Evolutionary conservation across 37 sponge, comb jelly and placozoan species (phyloP).

Genomic region (Ianthella basta): DNA sequence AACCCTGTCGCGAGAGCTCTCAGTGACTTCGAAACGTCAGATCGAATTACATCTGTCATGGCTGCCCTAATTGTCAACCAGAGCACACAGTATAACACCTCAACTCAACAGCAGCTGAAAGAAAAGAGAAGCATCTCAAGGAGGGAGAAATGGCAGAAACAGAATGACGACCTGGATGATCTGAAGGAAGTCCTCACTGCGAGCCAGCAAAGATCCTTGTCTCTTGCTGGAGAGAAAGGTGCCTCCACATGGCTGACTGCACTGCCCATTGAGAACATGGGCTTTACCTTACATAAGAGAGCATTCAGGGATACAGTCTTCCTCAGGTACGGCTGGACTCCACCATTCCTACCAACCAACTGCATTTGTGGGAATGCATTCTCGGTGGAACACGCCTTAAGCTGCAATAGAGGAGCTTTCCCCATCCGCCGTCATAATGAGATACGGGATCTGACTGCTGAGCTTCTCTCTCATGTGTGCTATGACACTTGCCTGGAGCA

Average conservation of each 20-base stretch:
- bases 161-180: not conserved
- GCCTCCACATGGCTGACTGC: conserved; percentile 16
- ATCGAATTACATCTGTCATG: too few species aligned
- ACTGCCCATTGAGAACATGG: not conserved
- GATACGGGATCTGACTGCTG: conserved; percentile 2
- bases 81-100: not conserved
- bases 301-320: not conserved
- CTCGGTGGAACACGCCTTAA: conserved; percentile 3
- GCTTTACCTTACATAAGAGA: not conserved
- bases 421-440: conserved; percentile 25
- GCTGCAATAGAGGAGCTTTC: conserved; percentile 4
- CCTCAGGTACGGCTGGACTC: conserved; percentile 15
- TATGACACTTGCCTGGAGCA: conserved; percentile 10
- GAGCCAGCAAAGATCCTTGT: not conserved
- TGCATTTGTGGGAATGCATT: not conserved
- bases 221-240: conserved; percentile 5
- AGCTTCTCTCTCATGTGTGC: conserved; percentile 5
- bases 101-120: not conserved
- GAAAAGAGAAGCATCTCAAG: not conserved
- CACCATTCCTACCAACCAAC: not conserved
- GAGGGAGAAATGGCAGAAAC: not conserved
- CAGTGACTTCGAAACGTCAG: not conserved
- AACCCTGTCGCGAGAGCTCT: not conserved
- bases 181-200: not conserved
- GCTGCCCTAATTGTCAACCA: not conserved